Base-by-base conservation (phyloP, 2,113 vertebrate species). In the Neolamprologus cancellatus region DNA sequence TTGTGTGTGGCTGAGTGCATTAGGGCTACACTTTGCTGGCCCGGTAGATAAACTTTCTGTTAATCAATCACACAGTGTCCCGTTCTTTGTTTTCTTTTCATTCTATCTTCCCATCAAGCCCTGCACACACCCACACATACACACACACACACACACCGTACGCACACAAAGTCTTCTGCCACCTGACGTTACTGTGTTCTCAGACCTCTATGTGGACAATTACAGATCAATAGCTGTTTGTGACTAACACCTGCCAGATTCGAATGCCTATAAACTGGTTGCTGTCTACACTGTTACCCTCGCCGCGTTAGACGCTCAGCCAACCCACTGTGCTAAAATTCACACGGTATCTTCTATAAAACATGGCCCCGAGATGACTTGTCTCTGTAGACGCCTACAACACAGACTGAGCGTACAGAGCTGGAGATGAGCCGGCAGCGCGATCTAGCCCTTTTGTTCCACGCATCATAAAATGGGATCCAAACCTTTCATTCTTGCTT, bases 331-430 rank as follows among this genome's bases (percentile, higher is more conserved):
- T 92, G 84, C 41, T 28, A 90, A 89, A 53, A 92, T 94, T 94
- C 94, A 96, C 93, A 71, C 88, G 91, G 89, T 87, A 84, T 78
- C 10, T 5, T 94, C 92, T 94, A 94, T 88, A 90, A 79, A 94
- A 92, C 91, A 92, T 85, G 89, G 94, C 79, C 93, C 90, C 85
- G 94, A 95, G 96, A 96, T 93, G 91, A 94, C 95, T 95, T 30
- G 92, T 93, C 94, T 95, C 93, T 88, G 91, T 86, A 94, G 94
- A 96, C 80, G 89, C 92, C 87, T 69, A 90, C 92, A 94, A 89
- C 82, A 90, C 84, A 85, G 92, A 91, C 93, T 13, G 74, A 48
- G 80, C 30, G 78, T 84, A 91, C 90, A 91, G 90, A 92, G 88
- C 78, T 81, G 92, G 83, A 95, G 87, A 94, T 91, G 85, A 95